Evolutionary conservation across 2,888 invertebrate genomes (phyloP), one percentile per base, ranked within the genome.

Genomic region (Acleris cristana): DNA sequence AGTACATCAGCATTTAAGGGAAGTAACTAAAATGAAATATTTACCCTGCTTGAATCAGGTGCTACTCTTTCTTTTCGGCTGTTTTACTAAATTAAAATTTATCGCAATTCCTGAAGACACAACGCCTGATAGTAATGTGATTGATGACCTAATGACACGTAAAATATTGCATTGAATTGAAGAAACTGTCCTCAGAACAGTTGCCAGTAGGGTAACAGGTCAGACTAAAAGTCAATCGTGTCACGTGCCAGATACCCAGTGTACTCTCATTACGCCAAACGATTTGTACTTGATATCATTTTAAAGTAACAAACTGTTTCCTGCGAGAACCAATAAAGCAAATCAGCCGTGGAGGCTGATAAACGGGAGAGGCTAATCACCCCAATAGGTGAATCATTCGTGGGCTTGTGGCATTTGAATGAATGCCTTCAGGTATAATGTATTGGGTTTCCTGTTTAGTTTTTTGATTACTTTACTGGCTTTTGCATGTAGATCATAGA

Each of bases 241-340:
- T 18, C 18, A 49, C 18, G 18, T 49, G 49, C 40, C 40, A 40
- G 40, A 40, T 40, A 40, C 40, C 40, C 40, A 14, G 40, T 40
- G 40, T 40, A 12, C 34, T 34, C 34, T 34, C 61, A 53, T 62
- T 34, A 53, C 30, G 62, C 53, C 21, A 66, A 66, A 57, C 66
- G 62, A 62, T 66, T 57, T 62, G 66, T 66, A 62, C 66, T 66
- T 66, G 62, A 66, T 62, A 66, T 66, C 66, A 66, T 66, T 66
- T 66, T 57, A 30, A 34, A 21, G 23, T 66, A 62, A 66, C 62
- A 62, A 61, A 66, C 57, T 21, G 52, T 57, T 57, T 66, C 66
- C 66, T 66, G 66, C 53, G 26, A 48, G 64, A 45, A 48, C 56
- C 61, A 57, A 57, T 61, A 61, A 61, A 34, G 62, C 56, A 56